Evolutionary conservation across 1,140 invertebrate genomes (phyloP).

Genomic region (Cotesia typhae): DNA sequence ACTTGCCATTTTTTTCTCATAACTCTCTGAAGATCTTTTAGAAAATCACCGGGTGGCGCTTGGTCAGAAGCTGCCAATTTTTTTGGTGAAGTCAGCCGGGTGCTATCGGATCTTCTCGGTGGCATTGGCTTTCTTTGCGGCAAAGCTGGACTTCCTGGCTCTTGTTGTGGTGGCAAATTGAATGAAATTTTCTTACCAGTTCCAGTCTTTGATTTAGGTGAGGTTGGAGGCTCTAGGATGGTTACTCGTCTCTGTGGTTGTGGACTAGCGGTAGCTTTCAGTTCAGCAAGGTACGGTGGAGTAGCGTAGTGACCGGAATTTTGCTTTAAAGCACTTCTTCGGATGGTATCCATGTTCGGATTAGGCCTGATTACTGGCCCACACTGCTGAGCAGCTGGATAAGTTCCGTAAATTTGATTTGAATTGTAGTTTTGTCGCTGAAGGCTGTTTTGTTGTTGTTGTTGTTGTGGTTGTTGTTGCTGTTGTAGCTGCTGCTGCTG

Average conservation of each 20-base stretch:
- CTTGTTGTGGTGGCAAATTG: conserved; percentile 65
- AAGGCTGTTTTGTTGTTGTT: conserved; percentile 27
- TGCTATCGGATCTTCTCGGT: conserved; percentile 77
- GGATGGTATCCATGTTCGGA: conserved; percentile 59
- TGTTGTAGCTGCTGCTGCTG: conserved; percentile 33
- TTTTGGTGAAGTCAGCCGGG: conserved; percentile 76
- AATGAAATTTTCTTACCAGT: conserved; percentile 67
- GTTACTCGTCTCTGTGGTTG: conserved; percentile 64
- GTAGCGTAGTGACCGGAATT: conserved; percentile 54
- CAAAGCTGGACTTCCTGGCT: conserved; percentile 60
- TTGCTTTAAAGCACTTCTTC: conserved; percentile 62
- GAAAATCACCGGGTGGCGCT: conserved; percentile 83
- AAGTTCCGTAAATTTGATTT: conserved; percentile 48
- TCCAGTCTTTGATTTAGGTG: conserved; percentile 62
- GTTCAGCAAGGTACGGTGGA: conserved; percentile 59
- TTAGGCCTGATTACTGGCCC: conserved; percentile 54
- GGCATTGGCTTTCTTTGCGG: conserved; percentile 70
- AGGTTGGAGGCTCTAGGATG: conserved; percentile 64
- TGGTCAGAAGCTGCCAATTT: conserved; percentile 75
- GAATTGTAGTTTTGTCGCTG: conserved; percentile 51
- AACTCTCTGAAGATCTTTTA: conserved; percentile 87
- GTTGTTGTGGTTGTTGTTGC: no score
- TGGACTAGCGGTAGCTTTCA: conserved; percentile 63
- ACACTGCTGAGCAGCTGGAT: conserved; percentile 38
- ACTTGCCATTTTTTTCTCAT: conserved; percentile 96